phyloP scores from a whole-genome alignment of 2,113 vertebrate genomes.

The Piprites chloris region DNA sequence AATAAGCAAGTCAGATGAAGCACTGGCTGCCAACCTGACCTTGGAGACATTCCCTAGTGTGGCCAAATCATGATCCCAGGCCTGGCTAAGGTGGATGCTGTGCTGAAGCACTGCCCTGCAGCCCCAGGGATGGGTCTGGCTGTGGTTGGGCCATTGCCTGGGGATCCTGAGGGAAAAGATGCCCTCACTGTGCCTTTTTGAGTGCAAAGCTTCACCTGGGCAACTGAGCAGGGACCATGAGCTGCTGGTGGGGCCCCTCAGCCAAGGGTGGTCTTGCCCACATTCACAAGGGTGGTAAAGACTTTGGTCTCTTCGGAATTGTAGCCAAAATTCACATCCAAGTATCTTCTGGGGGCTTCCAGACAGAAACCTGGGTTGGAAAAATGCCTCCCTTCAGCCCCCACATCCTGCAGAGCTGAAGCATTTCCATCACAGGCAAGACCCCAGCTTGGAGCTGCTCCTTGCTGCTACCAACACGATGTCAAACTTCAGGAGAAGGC shows the following conservation, averaged over 20 bases:
- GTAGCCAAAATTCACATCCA: neutral
- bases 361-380: neutral
- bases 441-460: neutral
- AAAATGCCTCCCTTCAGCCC: neutral
- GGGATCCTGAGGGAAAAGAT: neutral
- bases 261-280: neutral
- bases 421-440: accelerated
- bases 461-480: accelerated
- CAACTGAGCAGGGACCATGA: neutral
- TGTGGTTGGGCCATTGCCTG: accelerated
- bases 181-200: accelerated
- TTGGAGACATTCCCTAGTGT: neutral
- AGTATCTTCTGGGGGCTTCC: neutral
- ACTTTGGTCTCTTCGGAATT: neutral
- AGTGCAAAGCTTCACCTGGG: neutral
- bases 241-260: neutral
- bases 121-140: neutral
- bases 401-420: neutral
- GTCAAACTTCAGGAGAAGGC: neutral
- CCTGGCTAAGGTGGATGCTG: neutral
- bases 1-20: accelerated
- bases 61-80: accelerated
- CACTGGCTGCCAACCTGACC: neutral
- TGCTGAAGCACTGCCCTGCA: neutral
- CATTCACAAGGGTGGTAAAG: accelerated